Base-by-base conservation (phyloP, 1,140 invertebrate species). In the Thaumetopoea pityocampa region DNA sequence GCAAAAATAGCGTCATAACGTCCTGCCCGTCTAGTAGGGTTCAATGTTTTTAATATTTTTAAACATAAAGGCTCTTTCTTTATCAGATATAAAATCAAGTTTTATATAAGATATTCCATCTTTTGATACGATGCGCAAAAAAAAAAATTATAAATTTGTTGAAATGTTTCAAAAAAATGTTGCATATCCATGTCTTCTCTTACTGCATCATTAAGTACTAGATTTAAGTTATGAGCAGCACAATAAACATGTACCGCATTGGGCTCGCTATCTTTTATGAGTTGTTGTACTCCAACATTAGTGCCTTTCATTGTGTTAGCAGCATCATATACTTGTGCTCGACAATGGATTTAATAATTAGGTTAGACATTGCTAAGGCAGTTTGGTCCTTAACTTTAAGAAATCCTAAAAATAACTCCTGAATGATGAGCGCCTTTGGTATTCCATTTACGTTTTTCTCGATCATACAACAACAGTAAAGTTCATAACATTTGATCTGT, bases 181-280 rank as follows among this genome's bases (percentile, higher is more conserved):
- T 49, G 46, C n/a, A 58, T 53, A 33, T 58, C 42, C 15, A 32
- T 43, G 5, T 42, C 41, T 22, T 42, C 45, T 50, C 22, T 52
- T 24, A 53, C 35, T 29, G 50, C 50, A 53, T 58, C 49, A 52
- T 58, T 52, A 5, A 52, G 16, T 2, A 58, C 54, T 20, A 58
- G 22, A 52, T 58, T 58, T 49, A 49, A 49, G 41, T 51, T 55
- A 43, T 50, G 46, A 43, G 41, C 32, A 49, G 46, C 52, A 49
- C 42, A 55, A 32, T 55, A 37, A n/a, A 50, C 42, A 46, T 50
- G 44, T 1, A 49, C 42, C 5, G 46, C 52, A 44, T 44, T 45
- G 40, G 44, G 45, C 30, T 48, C 38, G 5, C 48, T 7, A 48
- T 54, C 51, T 50, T 11, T 54, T 47, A 53, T 47, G 17, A 44